phyloP scores from a whole-genome alignment of 1,140 invertebrate species.

The Nasonia vitripennis region DNA sequence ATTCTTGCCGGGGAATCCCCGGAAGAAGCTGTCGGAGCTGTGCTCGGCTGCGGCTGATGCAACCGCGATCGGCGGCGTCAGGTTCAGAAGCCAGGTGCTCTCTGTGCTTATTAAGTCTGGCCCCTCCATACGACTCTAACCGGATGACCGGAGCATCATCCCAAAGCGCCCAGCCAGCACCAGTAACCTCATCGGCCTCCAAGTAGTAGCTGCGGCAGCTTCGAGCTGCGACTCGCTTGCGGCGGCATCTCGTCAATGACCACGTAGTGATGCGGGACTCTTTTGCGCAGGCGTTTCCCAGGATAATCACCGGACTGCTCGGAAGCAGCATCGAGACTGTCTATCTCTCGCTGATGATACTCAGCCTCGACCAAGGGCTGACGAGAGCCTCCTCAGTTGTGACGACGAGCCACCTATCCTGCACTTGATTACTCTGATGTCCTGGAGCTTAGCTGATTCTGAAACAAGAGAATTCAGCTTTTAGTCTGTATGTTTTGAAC shows the following conservation, averaged over 20 bases:
- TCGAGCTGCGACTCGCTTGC: not conserved
- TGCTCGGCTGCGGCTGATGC: slow-evolving; percentile 26
- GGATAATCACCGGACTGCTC: not conserved
- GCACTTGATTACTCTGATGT: not conserved
- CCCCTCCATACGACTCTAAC: slow-evolving; percentile 74
- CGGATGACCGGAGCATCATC: slow-evolving; percentile 72
- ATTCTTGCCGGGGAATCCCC: slow-evolving; percentile 68
- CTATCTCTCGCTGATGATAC: not conserved
- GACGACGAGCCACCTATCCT: not conserved
- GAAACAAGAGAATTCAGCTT: not conserved
- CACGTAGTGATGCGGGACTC: not conserved
- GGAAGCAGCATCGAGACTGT: not conserved
- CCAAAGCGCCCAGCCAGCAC: slow-evolving; percentile 36
- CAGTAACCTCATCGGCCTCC: slow-evolving; percentile 12
- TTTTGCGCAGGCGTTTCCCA: not conserved
- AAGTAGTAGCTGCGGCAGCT: not conserved
- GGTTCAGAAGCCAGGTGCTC: slow-evolving; percentile 68
- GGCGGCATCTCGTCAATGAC: not conserved
- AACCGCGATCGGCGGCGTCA: slow-evolving; percentile 59
- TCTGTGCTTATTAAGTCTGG: slow-evolving; percentile 64
- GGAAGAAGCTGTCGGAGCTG: slow-evolving; percentile 63
- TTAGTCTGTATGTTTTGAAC: too few species aligned
- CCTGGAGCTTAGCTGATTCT: not conserved
- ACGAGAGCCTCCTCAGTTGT: not conserved
- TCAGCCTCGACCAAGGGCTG: not conserved